Conservation (phyloP, 2,888 invertebrate genomes). For the Stomorhina lunata region DNA sequence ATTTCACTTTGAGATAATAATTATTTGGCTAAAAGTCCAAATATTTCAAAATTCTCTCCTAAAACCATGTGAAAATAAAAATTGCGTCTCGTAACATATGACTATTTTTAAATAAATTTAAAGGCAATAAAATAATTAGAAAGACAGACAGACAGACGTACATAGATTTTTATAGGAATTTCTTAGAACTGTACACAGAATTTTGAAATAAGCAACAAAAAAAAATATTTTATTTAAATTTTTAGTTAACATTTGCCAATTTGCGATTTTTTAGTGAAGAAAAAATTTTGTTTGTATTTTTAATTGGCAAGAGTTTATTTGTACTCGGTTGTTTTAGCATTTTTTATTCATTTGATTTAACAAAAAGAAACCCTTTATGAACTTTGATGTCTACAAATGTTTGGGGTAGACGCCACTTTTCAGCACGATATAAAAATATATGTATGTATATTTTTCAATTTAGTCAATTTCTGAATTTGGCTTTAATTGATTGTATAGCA, state of each 20-base stretch:
- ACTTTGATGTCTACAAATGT: not conserved
- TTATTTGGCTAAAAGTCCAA: not conserved
- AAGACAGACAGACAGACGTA: not conserved
- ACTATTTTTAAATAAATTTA: conserved; percentile 42
- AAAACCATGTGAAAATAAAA: conserved; percentile 2
- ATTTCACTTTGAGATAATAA: not conserved
- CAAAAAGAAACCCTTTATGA: conserved; percentile 12
- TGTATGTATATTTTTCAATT: not conserved
- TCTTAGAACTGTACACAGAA: not conserved
- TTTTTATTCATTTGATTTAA: not conserved
- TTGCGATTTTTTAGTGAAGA: conserved; percentile 1
- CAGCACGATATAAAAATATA: not conserved
- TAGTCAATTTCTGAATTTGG: conserved; percentile 24
- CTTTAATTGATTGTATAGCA: not conserved
- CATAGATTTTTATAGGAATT: not conserved
- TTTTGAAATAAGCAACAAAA: not conserved
- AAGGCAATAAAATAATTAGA: no score
- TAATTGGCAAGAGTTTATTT: conserved; percentile 24
- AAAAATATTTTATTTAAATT: not conserved
- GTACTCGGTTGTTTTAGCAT: not conserved
- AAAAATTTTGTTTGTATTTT: not conserved
- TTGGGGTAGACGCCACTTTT: conserved; percentile 17
- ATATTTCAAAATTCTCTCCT: no score
- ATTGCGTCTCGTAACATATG: not conserved
- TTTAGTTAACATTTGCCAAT: conserved; percentile 29